phyloP scores from a whole-genome alignment of 2,888 invertebrate species.

The Tenthredo scrophulariae region DNA sequence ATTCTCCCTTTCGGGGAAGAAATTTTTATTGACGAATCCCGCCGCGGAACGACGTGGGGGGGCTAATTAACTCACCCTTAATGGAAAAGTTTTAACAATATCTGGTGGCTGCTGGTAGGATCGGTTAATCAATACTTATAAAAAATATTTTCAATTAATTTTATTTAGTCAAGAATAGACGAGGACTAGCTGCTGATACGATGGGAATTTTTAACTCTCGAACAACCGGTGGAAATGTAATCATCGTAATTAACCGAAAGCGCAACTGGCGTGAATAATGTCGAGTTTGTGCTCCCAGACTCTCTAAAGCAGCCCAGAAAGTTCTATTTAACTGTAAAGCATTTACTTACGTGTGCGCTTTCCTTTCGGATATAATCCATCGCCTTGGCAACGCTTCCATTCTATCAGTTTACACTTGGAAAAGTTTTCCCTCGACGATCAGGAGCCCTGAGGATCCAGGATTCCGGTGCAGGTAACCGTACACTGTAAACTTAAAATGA shows the following conservation, averaged over 20 bases:
- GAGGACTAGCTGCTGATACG: background rate
- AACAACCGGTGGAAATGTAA: background rate
- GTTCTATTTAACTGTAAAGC: conserved; percentile 30
- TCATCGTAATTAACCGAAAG: conserved; percentile 11
- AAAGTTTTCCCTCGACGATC: conserved; percentile 31
- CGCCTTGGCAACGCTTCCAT: conserved; percentile 47
- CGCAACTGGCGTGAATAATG: conserved; percentile 24
- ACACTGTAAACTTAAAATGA: conserved; percentile 10
- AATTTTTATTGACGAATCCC: background rate
- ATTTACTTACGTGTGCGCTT: conserved; percentile 10
- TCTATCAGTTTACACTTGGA: conserved; percentile 46
- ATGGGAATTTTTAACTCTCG: background rate
- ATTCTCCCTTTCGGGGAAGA: background rate
- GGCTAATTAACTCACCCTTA: conserved; percentile 30
- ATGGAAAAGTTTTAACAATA: conserved; percentile 28
- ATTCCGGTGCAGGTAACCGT: conserved; percentile 11
- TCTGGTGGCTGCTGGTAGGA: background rate
- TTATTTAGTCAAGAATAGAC: background rate
- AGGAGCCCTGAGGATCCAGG: background rate
- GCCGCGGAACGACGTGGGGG: background rate
- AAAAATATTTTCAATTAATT: background rate
- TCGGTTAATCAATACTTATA: background rate
- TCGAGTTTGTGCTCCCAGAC: background rate
- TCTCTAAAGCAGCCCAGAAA: background rate
- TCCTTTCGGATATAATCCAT: conserved; percentile 40